Conservation (phyloP, 2,797 vertebrate species). For the Myotis pilosus region DNA sequence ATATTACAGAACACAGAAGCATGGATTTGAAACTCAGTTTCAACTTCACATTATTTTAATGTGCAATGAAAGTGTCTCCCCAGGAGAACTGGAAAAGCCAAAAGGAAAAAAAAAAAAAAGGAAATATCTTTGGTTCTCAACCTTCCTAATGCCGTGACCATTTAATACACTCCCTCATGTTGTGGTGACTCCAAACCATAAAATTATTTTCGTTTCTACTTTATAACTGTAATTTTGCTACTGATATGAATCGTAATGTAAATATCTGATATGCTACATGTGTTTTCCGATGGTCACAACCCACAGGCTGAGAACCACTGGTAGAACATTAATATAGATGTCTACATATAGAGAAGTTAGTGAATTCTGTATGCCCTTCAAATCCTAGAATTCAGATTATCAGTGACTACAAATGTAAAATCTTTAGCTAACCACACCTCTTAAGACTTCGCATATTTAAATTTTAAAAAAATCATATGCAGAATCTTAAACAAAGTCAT, state of each 20-base stretch:
- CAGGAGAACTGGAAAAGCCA: not conserved
- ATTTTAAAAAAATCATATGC: slow-evolving; percentile 38
- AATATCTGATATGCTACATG: no score
- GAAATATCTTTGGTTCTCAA: not conserved
- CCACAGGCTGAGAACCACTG: no score
- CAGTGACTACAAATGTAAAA: slow-evolving; percentile 37
- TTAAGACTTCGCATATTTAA: slow-evolving; percentile 48
- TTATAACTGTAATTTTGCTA: no score
- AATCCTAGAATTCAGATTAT: slow-evolving; percentile 18
- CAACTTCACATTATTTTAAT: slow-evolving; percentile 20
- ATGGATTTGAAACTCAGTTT: slow-evolving; percentile 7
- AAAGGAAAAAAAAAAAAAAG: not conserved
- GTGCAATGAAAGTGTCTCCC: slow-evolving; percentile 11
- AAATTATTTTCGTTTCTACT: no score
- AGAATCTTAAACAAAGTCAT: slow-evolving; percentile 38
- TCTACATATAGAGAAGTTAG: slow-evolving; percentile 22
- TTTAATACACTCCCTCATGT: no score
- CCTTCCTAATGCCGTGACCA: no score
- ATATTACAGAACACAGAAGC: not conserved
- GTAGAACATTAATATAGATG: slow-evolving; percentile 16
- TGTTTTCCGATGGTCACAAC: no score
- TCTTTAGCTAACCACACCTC: slow-evolving; percentile 11
- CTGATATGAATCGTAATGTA: no score
- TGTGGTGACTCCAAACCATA: no score
- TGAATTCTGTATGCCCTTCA: slow-evolving; percentile 1